Evolutionary conservation across 2,888 invertebrate genomes (phyloP), one percentile per base, ranked within the genome.

Genomic region (Melieria crassipennis): DNA sequence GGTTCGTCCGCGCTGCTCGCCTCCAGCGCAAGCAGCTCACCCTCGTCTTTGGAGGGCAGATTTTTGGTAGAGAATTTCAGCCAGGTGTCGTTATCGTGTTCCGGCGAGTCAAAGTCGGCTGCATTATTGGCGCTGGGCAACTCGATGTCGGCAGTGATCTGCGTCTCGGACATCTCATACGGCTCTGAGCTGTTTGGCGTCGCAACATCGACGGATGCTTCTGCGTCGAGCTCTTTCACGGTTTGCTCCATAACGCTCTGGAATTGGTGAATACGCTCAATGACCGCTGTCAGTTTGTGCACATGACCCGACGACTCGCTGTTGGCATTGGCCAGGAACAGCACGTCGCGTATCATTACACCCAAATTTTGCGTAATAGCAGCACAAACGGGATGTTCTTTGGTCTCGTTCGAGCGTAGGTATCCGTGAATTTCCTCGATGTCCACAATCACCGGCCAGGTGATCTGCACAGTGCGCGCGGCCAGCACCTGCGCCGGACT

Each of bases 401-500:
- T 73, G 0, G 68, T 78, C 0, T 75, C 75, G n/a, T 77, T 76
- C 3, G n/a, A 65, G 0, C 65, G 67, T 0, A 79, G 69, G 9
- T 78, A 71, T 1, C 65, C 60, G 1, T 80, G 78, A 0, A 84
- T 73, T 13, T 79, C 79, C 10, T 76, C 72, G 2, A 85, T 72
- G 66, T 84, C 81, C 30, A 77, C 75, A 0, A 82, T 58, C 13
- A 78, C 79, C 0, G 83, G 80, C 84, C 84, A 85, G 9, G 81
- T 75, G 4, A 81, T 76, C 47, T 82, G 80, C 0, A 80, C 77
- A 30, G 80, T 78, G 42, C 81, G 82, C 0, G 79, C 81, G 7
- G 85, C 82, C 63, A 85, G 67, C 0, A 84, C 81, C 13, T 82
- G 77, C 0, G 78, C 78, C 0, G 84, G 82, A 73, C 78, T 81